These are phyloP conservation scores for Squalus acanthias DNA, from an alignment of 2,797 vertebrate genomes.

Conservation along the genomic window DNA sequence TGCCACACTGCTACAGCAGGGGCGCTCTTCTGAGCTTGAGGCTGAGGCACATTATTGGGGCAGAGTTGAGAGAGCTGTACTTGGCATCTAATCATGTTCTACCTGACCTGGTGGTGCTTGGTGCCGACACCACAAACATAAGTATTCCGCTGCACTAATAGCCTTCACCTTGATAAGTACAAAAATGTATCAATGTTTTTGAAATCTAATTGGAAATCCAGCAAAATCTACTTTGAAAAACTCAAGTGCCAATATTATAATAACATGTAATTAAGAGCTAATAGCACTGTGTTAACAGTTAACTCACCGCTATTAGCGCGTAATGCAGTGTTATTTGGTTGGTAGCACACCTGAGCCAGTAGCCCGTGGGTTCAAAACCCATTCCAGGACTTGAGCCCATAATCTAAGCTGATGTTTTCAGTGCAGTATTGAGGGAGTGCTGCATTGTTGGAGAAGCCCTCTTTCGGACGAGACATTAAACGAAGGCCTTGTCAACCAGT, in stretches of 20 bases:
- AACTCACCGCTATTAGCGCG: background rate
- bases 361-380: background rate
- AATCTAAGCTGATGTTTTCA: background rate
- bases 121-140: background rate
- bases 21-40: background rate
- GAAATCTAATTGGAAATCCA: background rate
- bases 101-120: background rate
- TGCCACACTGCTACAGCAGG: background rate
- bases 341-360: background rate
- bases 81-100: background rate
- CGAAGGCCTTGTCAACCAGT: background rate
- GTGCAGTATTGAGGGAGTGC: background rate
- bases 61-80: background rate
- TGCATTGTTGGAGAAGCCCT: background rate
- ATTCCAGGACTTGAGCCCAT: background rate
- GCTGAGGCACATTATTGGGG: background rate
- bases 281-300: background rate
- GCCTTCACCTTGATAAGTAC: background rate
- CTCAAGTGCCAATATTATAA: background rate
- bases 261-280: background rate
- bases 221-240: background rate
- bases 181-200: background rate
- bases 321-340: background rate
- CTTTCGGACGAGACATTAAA: background rate
- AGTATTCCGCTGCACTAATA: background rate